Conservation (phyloP, 1,140 invertebrate species). For the Spodoptera litura region DNA sequence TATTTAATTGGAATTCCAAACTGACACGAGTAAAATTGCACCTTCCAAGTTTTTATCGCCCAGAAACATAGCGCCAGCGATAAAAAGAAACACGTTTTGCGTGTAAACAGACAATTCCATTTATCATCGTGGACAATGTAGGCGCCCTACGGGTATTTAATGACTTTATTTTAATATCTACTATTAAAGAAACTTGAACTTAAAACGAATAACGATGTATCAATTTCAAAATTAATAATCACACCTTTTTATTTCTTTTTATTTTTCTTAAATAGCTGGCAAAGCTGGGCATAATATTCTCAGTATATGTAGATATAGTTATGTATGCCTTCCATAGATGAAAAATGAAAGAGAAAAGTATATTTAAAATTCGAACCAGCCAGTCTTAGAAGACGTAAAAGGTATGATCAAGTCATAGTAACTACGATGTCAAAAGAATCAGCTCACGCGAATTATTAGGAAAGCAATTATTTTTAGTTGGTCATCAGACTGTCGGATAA, state of each 20-base stretch:
- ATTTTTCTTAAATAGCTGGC: too few relatives aligned
- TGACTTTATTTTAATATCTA: constrained; percentile 7
- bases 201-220: neutral
- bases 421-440: too few relatives aligned
- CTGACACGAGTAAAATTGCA: neutral
- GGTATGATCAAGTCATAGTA: too few relatives aligned
- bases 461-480: constrained; percentile 25
- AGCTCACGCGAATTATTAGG: neutral
- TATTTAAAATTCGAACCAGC: too few relatives aligned
- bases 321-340: too few relatives aligned
- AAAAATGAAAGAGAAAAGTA: too few relatives aligned
- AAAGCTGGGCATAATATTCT: too few relatives aligned
- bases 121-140: constrained; percentile 5
- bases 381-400: too few relatives aligned
- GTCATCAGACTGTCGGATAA: neutral
- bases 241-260: neutral
- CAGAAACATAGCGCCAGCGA: neutral
- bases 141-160: neutral
- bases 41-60: neutral
- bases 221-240: neutral
- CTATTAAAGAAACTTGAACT: too few relatives aligned
- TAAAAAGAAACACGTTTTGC: neutral
- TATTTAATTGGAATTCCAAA: too few relatives aligned
- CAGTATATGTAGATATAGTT: too few relatives aligned
- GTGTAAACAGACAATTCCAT: constrained; percentile 15